Base-by-base conservation (phyloP, 2,888 invertebrate species). In the Drosophila tanythrix region DNA sequence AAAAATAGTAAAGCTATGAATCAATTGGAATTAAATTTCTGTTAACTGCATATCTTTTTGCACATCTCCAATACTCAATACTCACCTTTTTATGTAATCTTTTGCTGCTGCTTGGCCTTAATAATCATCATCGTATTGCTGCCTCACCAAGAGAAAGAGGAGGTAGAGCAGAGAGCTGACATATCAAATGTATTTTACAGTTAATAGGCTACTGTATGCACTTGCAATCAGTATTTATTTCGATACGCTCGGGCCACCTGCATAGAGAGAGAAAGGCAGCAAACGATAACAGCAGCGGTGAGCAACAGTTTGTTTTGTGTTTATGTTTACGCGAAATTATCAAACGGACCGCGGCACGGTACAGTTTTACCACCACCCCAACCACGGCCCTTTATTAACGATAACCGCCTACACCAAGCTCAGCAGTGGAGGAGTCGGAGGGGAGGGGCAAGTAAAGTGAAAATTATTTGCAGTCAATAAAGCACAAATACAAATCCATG, bases 291-390 rank as follows among this genome's bases (percentile, higher is more conserved):
- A 79, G 36, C 72, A 74, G 51, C 63, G 50, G 77, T 70, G 82
- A 84, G 85, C 85, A 85, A 85, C 85, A 85, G 85, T 85, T 85
- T 85, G 85, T 85, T 89, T 84, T 77, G 69, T 85, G 88, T 85
- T 85, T 84, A 87, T 85, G 85, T 85, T 85, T 89, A 84, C 85
- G 89, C 89, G 89, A 87, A 89, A 89, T 82, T 80, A 82, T 83
- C 88, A 89, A 87, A 89, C 85, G 75, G 63, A 70, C 80, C 80
- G 89, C 88, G 83, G 46, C 46, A 15, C 72, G 74, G 89, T 87
- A 89, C 89, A 84, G 88, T 89, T 79, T 69, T 61, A 61, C 74
- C 84, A 78, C 55, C 31, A 50, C 63, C 56, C 63, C n/a, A 43
- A 21, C 80, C 81, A 66, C 55, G 27, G 51, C 60, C 56, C 65